Evolutionary conservation across 2,888 invertebrate genomes (phyloP).

Genomic region (Norana najaformis): DNA sequence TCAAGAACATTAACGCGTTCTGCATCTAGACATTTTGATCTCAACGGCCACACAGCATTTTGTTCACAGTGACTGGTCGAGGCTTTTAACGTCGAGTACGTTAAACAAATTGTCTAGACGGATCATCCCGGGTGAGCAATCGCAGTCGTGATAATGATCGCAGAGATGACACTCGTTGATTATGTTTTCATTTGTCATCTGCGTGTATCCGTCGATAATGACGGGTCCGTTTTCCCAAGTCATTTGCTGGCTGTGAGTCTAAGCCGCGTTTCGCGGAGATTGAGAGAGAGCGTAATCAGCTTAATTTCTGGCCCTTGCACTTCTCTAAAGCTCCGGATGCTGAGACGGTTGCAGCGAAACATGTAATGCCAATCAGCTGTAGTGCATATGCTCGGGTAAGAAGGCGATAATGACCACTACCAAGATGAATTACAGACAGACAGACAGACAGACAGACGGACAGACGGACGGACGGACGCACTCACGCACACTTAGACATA

Average conservation of each 20-base stretch:
- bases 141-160: not conserved
- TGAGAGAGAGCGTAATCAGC: not conserved
- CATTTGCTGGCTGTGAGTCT: not conserved
- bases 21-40: not conserved
- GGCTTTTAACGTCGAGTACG: not conserved
- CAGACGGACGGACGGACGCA: not conserved
- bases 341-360: not conserved
- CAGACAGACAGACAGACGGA: not conserved
- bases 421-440: not conserved
- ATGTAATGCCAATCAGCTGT: not conserved
- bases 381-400: not conserved
- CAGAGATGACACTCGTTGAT: slow-evolving; percentile 13
- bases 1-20: not conserved
- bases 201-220: not conserved
- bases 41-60: not conserved
- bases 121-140: not conserved
- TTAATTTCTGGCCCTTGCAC: not conserved
- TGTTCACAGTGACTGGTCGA: not conserved
- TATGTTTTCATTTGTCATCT: slow-evolving; percentile 13
- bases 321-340: not conserved
- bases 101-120: not conserved
- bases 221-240: not conserved
- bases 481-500: too few species aligned
- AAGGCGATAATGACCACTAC: not conserved
- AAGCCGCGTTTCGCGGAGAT: not conserved